Evolutionary conservation across 23 tunicate genomes (phyloP).

Genomic region (Styela clava): DNA sequence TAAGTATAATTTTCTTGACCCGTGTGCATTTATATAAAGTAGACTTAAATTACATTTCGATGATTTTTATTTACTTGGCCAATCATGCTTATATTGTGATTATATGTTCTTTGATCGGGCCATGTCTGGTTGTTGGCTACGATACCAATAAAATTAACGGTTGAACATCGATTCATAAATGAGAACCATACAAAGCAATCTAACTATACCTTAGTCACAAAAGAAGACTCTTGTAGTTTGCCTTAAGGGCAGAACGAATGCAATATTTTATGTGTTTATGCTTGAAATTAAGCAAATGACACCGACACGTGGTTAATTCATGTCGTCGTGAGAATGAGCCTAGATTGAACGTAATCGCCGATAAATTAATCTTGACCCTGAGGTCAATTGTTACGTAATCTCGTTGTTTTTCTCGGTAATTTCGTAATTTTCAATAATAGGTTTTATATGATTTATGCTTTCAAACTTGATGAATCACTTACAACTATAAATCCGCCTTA

Average conservation of each 20-base stretch:
- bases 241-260: background rate
- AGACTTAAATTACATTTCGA: background rate
- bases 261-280: background rate
- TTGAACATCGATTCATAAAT: no score
- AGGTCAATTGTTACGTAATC: background rate
- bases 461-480: no score
- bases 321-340: background rate
- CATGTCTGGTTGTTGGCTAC: no score
- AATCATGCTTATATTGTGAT: no score
- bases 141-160: no score
- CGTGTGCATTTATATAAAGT: background rate
- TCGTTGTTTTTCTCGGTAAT: background rate
- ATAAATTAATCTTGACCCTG: background rate
- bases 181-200: no score
- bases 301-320: background rate
- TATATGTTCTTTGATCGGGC: no score
- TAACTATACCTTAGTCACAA: background rate
- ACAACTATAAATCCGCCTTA: no score
- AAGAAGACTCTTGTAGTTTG: background rate
- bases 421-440: background rate
- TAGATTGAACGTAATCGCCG: background rate
- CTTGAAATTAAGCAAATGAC: background rate
- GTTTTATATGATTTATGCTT: background rate
- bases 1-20: background rate
- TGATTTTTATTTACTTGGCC: no score